Evolutionary conservation across 2,888 invertebrate genomes (phyloP).

Genomic region (Caenorhabditis parvicauda): DNA sequence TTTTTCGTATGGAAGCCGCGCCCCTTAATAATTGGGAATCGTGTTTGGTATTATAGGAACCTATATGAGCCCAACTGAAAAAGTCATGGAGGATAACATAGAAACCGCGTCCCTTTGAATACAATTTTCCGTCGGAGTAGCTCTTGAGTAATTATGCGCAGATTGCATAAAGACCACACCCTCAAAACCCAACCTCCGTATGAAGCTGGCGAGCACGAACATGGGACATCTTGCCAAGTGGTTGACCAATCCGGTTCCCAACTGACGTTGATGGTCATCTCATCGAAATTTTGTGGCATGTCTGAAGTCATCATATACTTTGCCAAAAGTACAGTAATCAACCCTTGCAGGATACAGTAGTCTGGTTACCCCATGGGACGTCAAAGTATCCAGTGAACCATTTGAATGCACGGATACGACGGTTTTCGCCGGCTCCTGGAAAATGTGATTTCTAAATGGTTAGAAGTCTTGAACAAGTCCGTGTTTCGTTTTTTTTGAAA

Average conservation of each 20-base stretch:
- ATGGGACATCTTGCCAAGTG: constrained; percentile 49
- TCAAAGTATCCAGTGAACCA: constrained; percentile 56
- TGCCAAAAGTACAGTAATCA: background rate
- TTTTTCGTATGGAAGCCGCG: too few species aligned
- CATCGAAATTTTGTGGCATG: constrained; percentile 45
- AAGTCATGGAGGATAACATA: too few species aligned
- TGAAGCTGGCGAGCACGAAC: constrained; percentile 51
- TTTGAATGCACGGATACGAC: constrained; percentile 57
- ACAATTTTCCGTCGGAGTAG: too few species aligned
- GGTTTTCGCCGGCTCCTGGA: constrained; percentile 54
- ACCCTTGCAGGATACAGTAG: constrained; percentile 41
- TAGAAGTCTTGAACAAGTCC: too few species aligned
- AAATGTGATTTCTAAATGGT: too few species aligned
- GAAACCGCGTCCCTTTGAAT: too few species aligned
- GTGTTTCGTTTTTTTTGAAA: too few species aligned
- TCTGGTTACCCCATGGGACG: constrained; percentile 32
- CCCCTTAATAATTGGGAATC: too few species aligned
- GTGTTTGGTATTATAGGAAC: too few species aligned
- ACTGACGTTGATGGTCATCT: constrained; percentile 39
- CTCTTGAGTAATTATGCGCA: too few species aligned
- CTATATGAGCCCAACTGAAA: too few species aligned
- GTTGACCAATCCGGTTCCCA: constrained; percentile 51
- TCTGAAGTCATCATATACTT: constrained; percentile 23
- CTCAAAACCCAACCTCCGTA: constrained; percentile 41
- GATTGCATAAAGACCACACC: too few species aligned